phyloP scores from a whole-genome alignment of 2,797 vertebrate species.

The Euphonia xanthogaster region DNA sequence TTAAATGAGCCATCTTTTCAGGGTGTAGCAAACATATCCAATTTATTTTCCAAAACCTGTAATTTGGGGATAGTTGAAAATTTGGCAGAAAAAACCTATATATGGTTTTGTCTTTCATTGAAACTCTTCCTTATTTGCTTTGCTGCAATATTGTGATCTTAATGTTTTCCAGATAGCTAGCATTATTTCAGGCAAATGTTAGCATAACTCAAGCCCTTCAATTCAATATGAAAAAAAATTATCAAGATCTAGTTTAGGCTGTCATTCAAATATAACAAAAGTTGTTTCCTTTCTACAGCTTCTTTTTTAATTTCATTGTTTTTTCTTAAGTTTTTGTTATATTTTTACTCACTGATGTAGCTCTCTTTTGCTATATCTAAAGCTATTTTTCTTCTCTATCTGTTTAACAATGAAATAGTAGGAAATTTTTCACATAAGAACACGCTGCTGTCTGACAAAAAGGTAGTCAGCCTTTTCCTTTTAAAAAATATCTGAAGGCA shows the following conservation, averaged over 20 bases:
- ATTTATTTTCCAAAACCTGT: background rate
- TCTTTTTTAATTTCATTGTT: background rate
- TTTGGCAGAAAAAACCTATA: background rate
- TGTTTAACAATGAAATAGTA: background rate
- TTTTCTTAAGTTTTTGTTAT: background rate
- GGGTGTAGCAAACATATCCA: background rate
- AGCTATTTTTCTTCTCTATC: background rate
- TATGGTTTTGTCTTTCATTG: background rate
- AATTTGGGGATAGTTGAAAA: background rate
- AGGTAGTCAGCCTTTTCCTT: background rate
- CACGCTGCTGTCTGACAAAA: background rate
- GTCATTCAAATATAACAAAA: background rate
- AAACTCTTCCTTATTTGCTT: background rate
- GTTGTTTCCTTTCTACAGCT: background rate
- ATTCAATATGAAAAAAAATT: background rate
- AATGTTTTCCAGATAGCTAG: background rate
- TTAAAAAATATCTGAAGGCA: slow-evolving; percentile 35
- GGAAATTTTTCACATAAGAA: background rate
- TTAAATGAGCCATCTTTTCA: background rate
- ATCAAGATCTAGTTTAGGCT: background rate
- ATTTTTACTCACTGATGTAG: background rate
- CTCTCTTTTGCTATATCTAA: background rate
- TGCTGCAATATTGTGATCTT: background rate
- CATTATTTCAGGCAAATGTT: background rate
- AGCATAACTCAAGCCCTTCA: background rate